A percentile compares a stretch with the other conserved stretches of the same genome.
Conservation (phyloP, 2,113 vertebrate species). For the Calidris pygmaea region DNA sequence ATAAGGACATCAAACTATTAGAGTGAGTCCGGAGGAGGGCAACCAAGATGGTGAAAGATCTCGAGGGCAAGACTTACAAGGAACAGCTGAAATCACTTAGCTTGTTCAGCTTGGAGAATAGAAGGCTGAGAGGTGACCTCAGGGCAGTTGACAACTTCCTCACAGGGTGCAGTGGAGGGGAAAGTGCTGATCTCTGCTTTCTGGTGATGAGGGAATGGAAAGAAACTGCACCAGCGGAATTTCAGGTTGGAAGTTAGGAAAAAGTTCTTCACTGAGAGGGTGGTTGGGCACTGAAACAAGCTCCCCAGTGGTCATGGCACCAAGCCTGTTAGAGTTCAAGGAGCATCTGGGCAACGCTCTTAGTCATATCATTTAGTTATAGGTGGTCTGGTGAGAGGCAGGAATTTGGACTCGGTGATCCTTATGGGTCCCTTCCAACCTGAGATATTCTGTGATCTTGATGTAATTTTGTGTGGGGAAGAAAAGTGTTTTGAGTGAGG, state of each 20-base stretch:
- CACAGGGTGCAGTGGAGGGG: neutral
- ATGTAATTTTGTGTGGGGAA: too few species aligned
- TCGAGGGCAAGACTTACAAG: neutral
- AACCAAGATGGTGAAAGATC: neutral
- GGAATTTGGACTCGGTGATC: too few species aligned
- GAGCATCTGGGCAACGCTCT: accelerated
- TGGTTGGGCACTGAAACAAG: neutral
- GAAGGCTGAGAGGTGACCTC: neutral
- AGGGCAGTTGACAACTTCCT: neutral
- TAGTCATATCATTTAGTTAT: neutral
- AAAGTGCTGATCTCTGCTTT: neutral
- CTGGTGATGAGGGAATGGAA: neutral
- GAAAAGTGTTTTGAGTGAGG: neutral
- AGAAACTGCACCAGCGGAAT: neutral
- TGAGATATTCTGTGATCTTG: too few species aligned
- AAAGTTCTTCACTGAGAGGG: neutral
- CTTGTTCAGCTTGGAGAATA: neutral
- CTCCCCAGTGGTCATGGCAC: neutral
- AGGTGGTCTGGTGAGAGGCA: too few species aligned
- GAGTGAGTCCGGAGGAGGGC: neutral
- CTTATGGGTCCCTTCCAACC: too few species aligned
- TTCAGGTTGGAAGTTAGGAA: neutral
- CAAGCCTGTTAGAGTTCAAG: neutral
- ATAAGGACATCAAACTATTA: neutral
- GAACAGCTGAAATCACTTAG: neutral